These are phyloP conservation scores for Lepidochrysops patricia DNA, from an alignment of 2,888 invertebrate genomes.

Conservation along the genomic window DNA sequence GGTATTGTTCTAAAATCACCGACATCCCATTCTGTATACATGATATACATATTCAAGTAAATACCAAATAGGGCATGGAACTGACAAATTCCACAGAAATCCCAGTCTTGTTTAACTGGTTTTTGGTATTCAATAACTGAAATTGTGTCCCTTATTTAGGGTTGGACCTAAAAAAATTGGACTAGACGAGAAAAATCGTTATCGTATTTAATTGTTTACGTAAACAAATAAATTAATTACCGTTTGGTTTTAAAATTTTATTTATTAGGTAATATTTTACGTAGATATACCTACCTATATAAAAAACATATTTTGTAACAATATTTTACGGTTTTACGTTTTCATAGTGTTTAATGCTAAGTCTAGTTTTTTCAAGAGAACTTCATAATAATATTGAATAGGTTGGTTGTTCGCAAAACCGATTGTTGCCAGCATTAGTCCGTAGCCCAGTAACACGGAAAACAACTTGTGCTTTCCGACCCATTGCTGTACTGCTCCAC, in stretches of 20 bases:
- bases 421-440: conserved; percentile 76
- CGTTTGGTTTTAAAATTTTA: too few species aligned
- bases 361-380: conserved; percentile 64
- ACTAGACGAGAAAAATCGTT: too few species aligned
- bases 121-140: too few species aligned
- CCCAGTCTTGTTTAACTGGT: too few species aligned
- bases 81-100: not conserved
- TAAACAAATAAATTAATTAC: too few species aligned
- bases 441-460: conserved; percentile 77
- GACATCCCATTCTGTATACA: conserved; percentile 31
- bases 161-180: too few species aligned
- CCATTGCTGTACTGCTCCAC: conserved; percentile 70
- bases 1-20: conserved; percentile 59
- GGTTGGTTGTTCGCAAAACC: conserved; percentile 78
- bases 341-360: conserved; percentile 48
- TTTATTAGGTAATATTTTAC: too few species aligned
- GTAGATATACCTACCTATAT: too few species aligned
- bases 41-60: conserved; percentile 21
- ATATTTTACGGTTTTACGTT: too few species aligned
- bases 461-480: conserved; percentile 75
- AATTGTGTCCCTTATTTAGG: too few species aligned
- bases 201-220: too few species aligned
- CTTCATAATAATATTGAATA: conserved; percentile 76
- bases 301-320: too few species aligned
- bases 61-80: conserved; percentile 10